Conservation (phyloP, 64 coral and sea anemone genomes). For the Cladopsammia gracilis region DNA sequence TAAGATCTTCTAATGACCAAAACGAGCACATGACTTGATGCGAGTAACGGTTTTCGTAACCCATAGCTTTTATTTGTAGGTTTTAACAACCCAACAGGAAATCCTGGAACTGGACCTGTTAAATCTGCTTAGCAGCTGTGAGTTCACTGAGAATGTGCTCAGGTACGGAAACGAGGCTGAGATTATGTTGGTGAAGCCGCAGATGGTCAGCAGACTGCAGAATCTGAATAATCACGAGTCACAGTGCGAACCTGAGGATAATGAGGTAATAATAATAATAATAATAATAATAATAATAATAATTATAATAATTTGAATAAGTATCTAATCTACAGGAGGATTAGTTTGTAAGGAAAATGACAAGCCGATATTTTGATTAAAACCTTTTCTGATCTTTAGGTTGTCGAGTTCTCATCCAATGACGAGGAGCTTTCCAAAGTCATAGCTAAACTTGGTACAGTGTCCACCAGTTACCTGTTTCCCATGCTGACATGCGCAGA, state of each 20-base stretch:
- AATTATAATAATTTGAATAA: too few relatives aligned
- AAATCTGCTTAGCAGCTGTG: constrained; percentile 87
- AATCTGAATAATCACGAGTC: constrained; percentile 89
- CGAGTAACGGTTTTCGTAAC: too few relatives aligned
- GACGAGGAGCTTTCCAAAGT: constrained; percentile 83
- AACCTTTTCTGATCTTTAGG: background rate
- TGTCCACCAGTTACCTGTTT: constrained; percentile 83
- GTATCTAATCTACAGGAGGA: too few relatives aligned
- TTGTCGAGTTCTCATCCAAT: constrained; percentile 86
- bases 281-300: too few relatives aligned
- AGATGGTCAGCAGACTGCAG: constrained; percentile 94
- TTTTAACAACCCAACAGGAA: constrained; percentile 81
- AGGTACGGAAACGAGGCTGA: constrained; percentile 97
- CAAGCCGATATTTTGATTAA: too few relatives aligned
- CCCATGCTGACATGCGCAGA: constrained; percentile 87
- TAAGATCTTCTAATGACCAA: too few relatives aligned
- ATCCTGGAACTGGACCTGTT: constrained; percentile 81
- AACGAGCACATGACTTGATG: too few relatives aligned
- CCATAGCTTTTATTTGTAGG: constrained; percentile 39
- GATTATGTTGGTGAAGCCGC: constrained; percentile 96
- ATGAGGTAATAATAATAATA: constrained; percentile 34
- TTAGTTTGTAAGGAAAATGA: too few relatives aligned
- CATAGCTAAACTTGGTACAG: constrained; percentile 77
- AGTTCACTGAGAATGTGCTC: constrained; percentile 94
- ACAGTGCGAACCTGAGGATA: constrained; percentile 92